A percentile compares a stretch with the other conserved stretches of the same genome.
phyloP scores from a whole-genome alignment of 2,113 vertebrate species.

The Oryzias woworae region DNA sequence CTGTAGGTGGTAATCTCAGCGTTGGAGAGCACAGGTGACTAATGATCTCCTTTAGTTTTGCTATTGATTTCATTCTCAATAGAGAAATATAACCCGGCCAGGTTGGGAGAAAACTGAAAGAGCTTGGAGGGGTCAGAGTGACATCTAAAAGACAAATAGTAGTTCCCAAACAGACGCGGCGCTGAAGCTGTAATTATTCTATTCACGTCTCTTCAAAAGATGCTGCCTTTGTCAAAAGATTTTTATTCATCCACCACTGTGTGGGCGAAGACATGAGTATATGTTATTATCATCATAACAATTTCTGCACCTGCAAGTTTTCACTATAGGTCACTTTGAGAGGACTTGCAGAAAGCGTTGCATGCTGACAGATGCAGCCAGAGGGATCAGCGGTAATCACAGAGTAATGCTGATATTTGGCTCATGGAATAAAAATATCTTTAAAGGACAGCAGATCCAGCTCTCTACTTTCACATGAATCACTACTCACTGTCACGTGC shows the following conservation, averaged over 20 bases:
- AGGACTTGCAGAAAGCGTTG: constrained; percentile 2
- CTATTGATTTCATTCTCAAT: constrained; percentile 53
- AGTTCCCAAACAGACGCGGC: constrained; percentile 5
- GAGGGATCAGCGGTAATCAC: background rate
- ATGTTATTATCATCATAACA: constrained; percentile 8
- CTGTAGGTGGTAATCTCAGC: constrained; percentile 61
- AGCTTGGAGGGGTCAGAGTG: constrained; percentile 19
- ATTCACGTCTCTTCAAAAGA: constrained; percentile 24
- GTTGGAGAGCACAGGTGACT: constrained; percentile 52
- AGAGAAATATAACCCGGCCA: constrained; percentile 37
- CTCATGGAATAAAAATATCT: too few species aligned
- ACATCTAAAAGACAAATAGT: constrained; percentile 40
- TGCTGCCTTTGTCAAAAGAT: constrained; percentile 7
- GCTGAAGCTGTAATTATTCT: constrained; percentile 35
- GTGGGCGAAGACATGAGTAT: constrained; percentile 19
- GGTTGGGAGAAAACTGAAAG: constrained; percentile 19
- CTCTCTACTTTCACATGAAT: too few species aligned
- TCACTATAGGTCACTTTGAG: constrained; percentile 25
- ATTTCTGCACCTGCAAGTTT: constrained; percentile 18
- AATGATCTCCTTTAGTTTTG: constrained; percentile 53
- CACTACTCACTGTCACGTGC: too few species aligned
- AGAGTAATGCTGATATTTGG: too few species aligned
- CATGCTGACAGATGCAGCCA: background rate
- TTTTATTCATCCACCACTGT: constrained; percentile 28
- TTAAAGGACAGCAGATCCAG: too few species aligned